Percentiles rank a stretch among this genome's conserved stretches.
These are phyloP conservation scores for Sebastes hubbsi DNA, from an alignment of 2,797 vertebrate genomes.

Conservation along the genomic window DNA sequence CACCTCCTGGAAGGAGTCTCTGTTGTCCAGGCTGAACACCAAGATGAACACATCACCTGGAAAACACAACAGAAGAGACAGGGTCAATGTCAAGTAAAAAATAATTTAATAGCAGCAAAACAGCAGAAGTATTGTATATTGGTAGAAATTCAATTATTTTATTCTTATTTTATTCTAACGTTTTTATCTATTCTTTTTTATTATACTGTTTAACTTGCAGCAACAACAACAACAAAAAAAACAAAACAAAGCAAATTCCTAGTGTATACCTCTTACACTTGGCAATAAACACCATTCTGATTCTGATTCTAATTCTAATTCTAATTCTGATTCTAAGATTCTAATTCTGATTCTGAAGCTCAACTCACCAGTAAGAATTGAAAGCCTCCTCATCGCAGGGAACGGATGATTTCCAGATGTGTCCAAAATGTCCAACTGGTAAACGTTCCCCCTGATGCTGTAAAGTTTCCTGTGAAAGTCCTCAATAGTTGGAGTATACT, in stretches of 20 bases:
- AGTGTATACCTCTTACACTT: too few relatives aligned
- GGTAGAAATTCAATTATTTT: too few relatives aligned
- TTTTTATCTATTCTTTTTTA: too few relatives aligned
- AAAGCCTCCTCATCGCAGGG: conserved; percentile 96
- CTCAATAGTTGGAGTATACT: conserved; percentile 98
- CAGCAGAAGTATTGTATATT: too few relatives aligned
- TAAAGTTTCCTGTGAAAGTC: conserved; percentile 99
- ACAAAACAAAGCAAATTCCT: too few relatives aligned
- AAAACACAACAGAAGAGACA: background rate
- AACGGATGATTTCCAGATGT: conserved; percentile 98
- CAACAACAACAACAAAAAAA: too few relatives aligned
- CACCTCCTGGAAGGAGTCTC: conserved; percentile 96
- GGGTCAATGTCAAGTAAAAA: background rate
- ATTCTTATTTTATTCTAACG: too few relatives aligned
- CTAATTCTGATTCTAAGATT: too few relatives aligned
- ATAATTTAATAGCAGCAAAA: background rate
- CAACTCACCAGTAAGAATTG: conserved; percentile 95
- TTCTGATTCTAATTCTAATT: too few relatives aligned
- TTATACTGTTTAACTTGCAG: too few relatives aligned
- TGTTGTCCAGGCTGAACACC: conserved; percentile 96
- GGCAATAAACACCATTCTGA: too few relatives aligned
- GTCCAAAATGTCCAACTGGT: conserved; percentile 97
- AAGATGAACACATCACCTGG: conserved; percentile 96
- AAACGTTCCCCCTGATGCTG: conserved; percentile 94
- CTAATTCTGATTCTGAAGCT: background rate